Percentiles rank a stretch among this genome's conserved stretches.
Conservation (phyloP, 2,888 invertebrate genomes). For the Lucinisca nassula region DNA sequence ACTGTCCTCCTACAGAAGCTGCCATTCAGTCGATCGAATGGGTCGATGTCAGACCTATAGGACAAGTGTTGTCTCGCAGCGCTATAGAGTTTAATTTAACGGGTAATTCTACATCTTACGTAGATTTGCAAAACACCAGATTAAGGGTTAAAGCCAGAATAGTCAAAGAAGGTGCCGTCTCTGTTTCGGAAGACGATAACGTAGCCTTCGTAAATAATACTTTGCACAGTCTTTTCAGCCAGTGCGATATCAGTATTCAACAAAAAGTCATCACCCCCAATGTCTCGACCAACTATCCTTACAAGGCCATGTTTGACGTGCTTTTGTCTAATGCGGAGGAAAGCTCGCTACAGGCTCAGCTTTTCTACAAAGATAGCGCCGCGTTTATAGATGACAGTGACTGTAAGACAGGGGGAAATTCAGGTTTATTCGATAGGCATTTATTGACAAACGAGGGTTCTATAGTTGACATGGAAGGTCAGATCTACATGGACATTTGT, state of each 20-base stretch:
- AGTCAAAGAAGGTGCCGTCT: neutral
- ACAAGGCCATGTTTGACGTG: neutral
- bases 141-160: neutral
- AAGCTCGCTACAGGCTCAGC: neutral
- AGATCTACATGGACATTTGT: neutral
- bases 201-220: neutral
- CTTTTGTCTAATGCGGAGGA: neutral
- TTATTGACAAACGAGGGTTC: neutral
- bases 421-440: neutral
- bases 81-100: constrained; percentile 1
- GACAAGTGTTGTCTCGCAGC: neutral
- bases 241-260: too few relatives aligned
- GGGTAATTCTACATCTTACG: neutral
- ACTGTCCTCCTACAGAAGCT: neutral
- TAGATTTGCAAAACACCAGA: neutral
- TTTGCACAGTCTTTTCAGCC: neutral
- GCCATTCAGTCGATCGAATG: neutral
- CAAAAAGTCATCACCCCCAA: neutral
- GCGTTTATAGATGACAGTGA: neutral
- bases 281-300: neutral
- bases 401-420: neutral
- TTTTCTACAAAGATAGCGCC: neutral
- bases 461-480: too few relatives aligned
- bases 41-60: neutral
- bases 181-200: neutral